phyloP scores from a whole-genome alignment of 2,113 vertebrate species.

The Neoarius graeffei region DNA sequence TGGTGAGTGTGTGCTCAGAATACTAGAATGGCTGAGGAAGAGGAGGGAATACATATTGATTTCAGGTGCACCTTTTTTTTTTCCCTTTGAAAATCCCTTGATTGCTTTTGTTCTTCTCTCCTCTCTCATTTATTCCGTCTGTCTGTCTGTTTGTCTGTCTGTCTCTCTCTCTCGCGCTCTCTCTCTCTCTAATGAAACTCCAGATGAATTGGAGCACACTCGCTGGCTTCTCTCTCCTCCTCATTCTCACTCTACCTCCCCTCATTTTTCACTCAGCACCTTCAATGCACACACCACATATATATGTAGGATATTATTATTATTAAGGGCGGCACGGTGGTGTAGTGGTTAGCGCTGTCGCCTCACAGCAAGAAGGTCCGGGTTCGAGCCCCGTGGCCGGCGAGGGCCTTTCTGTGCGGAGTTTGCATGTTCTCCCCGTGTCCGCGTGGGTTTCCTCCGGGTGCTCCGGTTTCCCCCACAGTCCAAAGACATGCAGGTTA shows the following conservation, averaged over 20 bases:
- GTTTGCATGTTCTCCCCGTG: no score
- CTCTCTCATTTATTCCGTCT: constrained; percentile 43
- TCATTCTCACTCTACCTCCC: constrained; percentile 38
- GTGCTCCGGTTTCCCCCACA: no score
- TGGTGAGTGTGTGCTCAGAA: constrained; percentile 52
- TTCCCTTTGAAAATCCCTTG: constrained; percentile 68
- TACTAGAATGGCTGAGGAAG: constrained; percentile 59
- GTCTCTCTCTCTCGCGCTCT: constrained; percentile 64
- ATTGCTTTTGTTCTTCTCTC: constrained; percentile 82
- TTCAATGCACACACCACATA: constrained; percentile 40
- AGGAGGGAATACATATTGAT: constrained; percentile 72
- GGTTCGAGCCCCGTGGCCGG: no score
- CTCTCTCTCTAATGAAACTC: constrained; percentile 53
- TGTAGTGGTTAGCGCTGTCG: no score
- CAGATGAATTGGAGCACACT: constrained; percentile 68
- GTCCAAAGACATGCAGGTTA: no score
- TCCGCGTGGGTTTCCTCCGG: no score
- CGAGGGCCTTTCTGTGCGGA: no score
- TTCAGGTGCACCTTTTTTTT: constrained; percentile 62
- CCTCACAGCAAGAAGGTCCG: no score
- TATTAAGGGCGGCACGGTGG: no score
- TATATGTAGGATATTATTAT: not conserved
- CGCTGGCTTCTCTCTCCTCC: constrained; percentile 9
- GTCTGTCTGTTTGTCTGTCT: constrained; percentile 60
- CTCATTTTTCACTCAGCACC: constrained; percentile 42